Evolutionary conservation across 2,888 invertebrate species (phyloP).

Genomic region (Lasioglossum figueresi): DNA sequence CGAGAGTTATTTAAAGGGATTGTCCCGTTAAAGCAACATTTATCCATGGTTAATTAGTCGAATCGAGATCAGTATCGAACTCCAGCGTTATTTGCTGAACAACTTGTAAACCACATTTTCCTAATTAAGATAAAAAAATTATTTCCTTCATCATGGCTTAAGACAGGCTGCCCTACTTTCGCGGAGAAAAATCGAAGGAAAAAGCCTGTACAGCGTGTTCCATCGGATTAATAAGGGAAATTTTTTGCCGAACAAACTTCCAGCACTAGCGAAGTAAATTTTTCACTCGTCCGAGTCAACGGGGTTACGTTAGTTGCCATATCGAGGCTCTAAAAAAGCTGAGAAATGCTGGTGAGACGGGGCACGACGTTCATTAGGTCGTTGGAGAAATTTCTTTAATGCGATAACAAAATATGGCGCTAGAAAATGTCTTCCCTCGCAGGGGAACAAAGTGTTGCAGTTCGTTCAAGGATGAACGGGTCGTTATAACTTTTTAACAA

Average conservation of each 20-base stretch:
- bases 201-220: not conserved
- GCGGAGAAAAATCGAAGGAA: too few relatives aligned
- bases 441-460: not conserved
- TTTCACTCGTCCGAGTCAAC: not conserved
- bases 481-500: not conserved
- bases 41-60: not conserved
- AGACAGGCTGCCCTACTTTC: not conserved
- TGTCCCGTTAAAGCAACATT: not conserved
- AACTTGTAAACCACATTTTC: not conserved
- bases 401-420: not conserved
- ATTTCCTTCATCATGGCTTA: not conserved
- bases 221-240: not conserved
- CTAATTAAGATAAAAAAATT: not conserved
- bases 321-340: conserved; percentile 11
- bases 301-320: not conserved
- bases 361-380: not conserved
- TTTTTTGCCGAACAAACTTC: not conserved
- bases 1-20: not conserved
- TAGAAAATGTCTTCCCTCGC: not conserved
- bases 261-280: not conserved
- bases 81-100: not conserved
- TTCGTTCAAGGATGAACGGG: not conserved
- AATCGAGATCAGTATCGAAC: too few relatives aligned
- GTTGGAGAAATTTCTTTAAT: conserved; percentile 3
- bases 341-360: not conserved